Evolutionary conservation across 2,888 invertebrate genomes (phyloP).

Genomic region (Nemoura dubitans): DNA sequence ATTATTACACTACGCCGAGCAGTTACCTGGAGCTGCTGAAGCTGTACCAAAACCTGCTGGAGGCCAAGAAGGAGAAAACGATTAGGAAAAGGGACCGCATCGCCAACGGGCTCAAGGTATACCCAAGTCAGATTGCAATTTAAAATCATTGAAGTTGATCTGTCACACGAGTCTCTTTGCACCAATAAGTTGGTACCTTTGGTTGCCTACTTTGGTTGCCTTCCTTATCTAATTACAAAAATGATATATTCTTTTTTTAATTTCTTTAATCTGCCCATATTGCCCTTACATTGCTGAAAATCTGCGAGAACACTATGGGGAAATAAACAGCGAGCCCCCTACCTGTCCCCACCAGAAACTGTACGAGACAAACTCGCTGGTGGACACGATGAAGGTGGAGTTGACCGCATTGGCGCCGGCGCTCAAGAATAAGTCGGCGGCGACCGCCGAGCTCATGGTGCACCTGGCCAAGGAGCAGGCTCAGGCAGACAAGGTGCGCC

Average conservation of each 20-base stretch:
- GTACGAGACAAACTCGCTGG: constrained; percentile 81
- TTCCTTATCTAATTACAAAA: too few species aligned
- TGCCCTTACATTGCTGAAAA: too few species aligned
- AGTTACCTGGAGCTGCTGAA: constrained; percentile 88
- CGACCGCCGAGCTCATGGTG: constrained; percentile 78
- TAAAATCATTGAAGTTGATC: too few species aligned
- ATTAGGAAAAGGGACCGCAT: constrained; percentile 73
- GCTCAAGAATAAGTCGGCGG: constrained; percentile 78
- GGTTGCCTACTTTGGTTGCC: too few species aligned
- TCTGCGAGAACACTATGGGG: too few species aligned
- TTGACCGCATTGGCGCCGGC: constrained; percentile 83
- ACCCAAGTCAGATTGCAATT: constrained; percentile 17
- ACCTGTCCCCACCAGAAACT: constrained; percentile 71
- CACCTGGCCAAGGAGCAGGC: constrained; percentile 81
- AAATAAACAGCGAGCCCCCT: too few species aligned
- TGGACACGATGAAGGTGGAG: constrained; percentile 86
- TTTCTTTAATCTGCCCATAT: too few species aligned
- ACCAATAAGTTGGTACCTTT: too few species aligned
- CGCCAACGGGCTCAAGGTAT: constrained; percentile 74
- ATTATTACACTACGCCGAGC: constrained; percentile 92
- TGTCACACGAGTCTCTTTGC: too few species aligned
- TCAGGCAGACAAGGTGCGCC: constrained; percentile 82
- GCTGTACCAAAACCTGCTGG: constrained; percentile 75
- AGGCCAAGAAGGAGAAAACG: constrained; percentile 75
- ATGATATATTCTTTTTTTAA: too few species aligned